Evolutionary conservation across 2,888 invertebrate genomes (phyloP), one percentile per base, ranked within the genome.

Genomic region (Bibio marci): DNA sequence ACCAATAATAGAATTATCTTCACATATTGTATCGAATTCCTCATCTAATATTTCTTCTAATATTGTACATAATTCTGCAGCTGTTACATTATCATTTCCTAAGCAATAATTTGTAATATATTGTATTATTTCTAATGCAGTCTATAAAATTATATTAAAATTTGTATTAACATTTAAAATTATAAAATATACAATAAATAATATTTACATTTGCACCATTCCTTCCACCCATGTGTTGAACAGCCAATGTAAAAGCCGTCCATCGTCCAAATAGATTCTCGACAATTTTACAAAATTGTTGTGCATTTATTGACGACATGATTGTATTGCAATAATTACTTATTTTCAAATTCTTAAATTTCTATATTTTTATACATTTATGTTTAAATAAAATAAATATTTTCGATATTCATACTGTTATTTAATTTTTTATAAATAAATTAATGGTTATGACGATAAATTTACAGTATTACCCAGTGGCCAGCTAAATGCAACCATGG

Each of bases 171-270:
- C 15, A 32, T 33, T 8, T 5, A 18, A 4, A 19, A 22, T 25
- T n/a, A 15, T 26, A 13, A 22, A 26, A 5, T 14, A 26, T 14
- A 25, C 11, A 26, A 17, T 32, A 12, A 12, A 30, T 28, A 6
- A n/a, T 15, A 33, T 41, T 44, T 59, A 76, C 78, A 62, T 77
- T 69, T 62, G 71, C 72, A 32, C 77, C 75, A 48, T 74, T 70
- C 15, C 72, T 70, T 17, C 77, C 76, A 26, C 74, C 78, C 74
- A 76, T 74, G 69, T 80, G 76, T 56, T 80, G 77, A 1, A 80
- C 78, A 26, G 78, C 78, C 22, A 80, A 57, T 48, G 72, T 71
- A 22, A 80, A 55, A 5, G 74, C 77, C 14, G 76, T 74, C 80
- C 80, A 80, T 52, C 76, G 76, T 49, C 73, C 76, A 41, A 80